Base-by-base conservation (phyloP, 2,888 invertebrate species). In the Lagria hirta region DNA sequence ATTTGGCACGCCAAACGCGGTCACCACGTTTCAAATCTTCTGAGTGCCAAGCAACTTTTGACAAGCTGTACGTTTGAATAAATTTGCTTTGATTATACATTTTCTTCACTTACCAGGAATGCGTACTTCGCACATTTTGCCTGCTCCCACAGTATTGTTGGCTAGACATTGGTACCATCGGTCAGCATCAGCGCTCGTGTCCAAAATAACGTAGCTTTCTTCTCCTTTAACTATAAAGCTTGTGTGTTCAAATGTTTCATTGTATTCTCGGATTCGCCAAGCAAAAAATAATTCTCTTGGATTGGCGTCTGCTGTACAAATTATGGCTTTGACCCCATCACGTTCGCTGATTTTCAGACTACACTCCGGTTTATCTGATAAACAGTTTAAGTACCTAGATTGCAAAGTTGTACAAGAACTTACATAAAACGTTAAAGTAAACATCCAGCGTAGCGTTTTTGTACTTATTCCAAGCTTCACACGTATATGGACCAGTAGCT, bases 81-180 rank as follows among this genome's bases (percentile, higher is more conserved):
- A n/a, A n/a, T n/a, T n/a, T n/a, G n/a, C n/a, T n/a, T n/a, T n/a
- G n/a, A n/a, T n/a, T n/a, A n/a, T n/a, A n/a, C n/a, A n/a, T n/a
- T n/a, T n/a, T n/a, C n/a, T n/a, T 6, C 17, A 34, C 66, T 71
- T 65, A 85, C 85, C 84, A 68, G 78, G 78, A 26, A 86, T 84
- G 64, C 83, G 81, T 43, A 79, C 72, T 64, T 83, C 81, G 65
- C 84, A 85, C 2, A 80, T 75, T 24, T 76, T 61, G 10, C 83
- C 67, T 11, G 53, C 51, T 35, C 92, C 93, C 7, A 91, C 87
- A 3, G 83, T 77, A 73, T 94, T 94, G 69, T 87, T 90, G 13
- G 88, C 91, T 57, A 81, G 78, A 70, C 94, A 94, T 41, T 86
- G 78, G 70, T 93, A 94, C 3, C 88, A 91, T 43, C 91, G 78